Evolutionary conservation across 1,140 invertebrate genomes (phyloP).

Genomic region (Zaprionus taronus): DNA sequence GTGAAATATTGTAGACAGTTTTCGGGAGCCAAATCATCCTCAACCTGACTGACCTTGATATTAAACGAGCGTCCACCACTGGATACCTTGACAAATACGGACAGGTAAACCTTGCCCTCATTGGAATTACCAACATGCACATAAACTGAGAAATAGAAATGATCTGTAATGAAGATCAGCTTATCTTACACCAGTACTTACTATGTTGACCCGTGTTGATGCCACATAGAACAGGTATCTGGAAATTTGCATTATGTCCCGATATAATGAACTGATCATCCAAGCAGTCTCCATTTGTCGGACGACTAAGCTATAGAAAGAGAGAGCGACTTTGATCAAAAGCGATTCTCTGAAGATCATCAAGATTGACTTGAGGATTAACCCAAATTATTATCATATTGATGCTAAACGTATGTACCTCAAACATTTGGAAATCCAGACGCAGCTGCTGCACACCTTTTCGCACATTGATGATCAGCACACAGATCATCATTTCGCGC

Average conservation of each 20-base stretch:
- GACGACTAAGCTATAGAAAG: slow-evolving; percentile 87
- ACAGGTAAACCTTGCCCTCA: slow-evolving; percentile 87
- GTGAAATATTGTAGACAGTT: slow-evolving; percentile 90
- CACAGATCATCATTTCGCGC: slow-evolving; percentile 85
- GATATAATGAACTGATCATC: slow-evolving; percentile 89
- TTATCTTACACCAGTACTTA: slow-evolving; percentile 80
- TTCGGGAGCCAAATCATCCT: slow-evolving; percentile 84
- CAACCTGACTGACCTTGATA: slow-evolving; percentile 88
- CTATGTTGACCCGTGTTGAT: slow-evolving; percentile 91
- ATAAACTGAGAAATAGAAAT: slow-evolving; percentile 86
- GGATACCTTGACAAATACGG: slow-evolving; percentile 87
- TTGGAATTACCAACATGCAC: slow-evolving; percentile 87
- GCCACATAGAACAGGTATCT: slow-evolving; percentile 90
- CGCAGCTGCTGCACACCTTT: slow-evolving; percentile 88
- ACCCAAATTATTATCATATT: neutral
- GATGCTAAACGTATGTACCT: slow-evolving; percentile 84
- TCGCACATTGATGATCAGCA: slow-evolving; percentile 87
- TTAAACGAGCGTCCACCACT: slow-evolving; percentile 86
- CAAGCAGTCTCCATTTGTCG: slow-evolving; percentile 88
- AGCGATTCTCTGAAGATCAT: neutral
- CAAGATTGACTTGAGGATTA: neutral
- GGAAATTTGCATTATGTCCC: slow-evolving; percentile 88
- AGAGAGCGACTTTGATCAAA: neutral
- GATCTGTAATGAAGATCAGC: too few relatives aligned
- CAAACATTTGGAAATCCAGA: slow-evolving; percentile 89